Evolutionary conservation across 2,113 vertebrate species (phyloP), one percentile per base, ranked within the genome.

Genomic region (Corvus hawaiiensis): DNA sequence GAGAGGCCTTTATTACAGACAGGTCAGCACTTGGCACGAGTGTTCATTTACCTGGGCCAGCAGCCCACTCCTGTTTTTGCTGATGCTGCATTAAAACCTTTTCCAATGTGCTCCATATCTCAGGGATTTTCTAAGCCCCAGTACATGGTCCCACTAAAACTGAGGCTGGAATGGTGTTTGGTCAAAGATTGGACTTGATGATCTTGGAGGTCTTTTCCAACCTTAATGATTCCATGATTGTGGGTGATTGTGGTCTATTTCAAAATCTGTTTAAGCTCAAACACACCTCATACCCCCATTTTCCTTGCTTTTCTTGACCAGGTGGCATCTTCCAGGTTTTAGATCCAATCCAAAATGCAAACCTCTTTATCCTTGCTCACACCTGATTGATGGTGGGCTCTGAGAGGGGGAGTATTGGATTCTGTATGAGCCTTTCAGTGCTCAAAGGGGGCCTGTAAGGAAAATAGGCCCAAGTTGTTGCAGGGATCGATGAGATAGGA

Each of bases 21-120:
- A 81, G 94, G 88, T 93, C 94, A 94, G 92, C 83, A 77, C 59
- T 93, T 94, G 67, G 85, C 85, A 92, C 0, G 1, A 30, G 59
- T 24, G 27, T 89, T 92, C 52, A 89, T 82, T 89, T 14, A 46
- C 56, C 46, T 89, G 92, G 86, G 94, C 87, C 27, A n/a, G 33
- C 54, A 86, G 90, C 94, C 96, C 92, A 51, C n/a, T 81, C 56
- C 56, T 48, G 32, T 0, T 73, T 92, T 86, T 89, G 86, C 93
- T 89, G 81, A 91, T 61, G 27, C 7, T 55, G 21, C 33, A 55
- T 4, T 58, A 58, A 85, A 95, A 88, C n/a, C 6, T 86, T 83
- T 93, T 69, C 37, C 75, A 43, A 37, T 13, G 3, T 41, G 43
- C 68, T 91, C 56, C 33, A 44, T 26, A 28, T 13, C 84, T 87